Base-by-base conservation (phyloP, 2,113 vertebrate species). In the Embiotoca jacksoni region DNA sequence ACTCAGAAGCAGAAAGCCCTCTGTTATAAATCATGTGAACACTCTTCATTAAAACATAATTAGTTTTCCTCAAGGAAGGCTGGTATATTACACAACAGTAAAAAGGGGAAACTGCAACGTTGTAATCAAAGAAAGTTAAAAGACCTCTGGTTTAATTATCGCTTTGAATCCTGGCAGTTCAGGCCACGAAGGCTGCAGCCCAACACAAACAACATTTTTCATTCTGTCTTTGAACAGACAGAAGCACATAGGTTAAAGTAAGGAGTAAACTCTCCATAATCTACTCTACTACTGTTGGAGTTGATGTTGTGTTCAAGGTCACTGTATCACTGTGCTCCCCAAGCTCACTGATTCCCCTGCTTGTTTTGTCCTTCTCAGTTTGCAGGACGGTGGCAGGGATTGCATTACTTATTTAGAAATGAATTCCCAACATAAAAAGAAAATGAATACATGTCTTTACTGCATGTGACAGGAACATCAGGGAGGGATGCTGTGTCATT, bases 41-140 rank as follows among this genome's bases (percentile, higher is more conserved):
- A n/a, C 11, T 83, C 46, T 67, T 81, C 56, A 85, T 87, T 73
- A 87, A 82, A 88, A 23, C 56, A 3, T 89, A 83, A 91, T 89
- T 90, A 85, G 68, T 85, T 88, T 88, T 70, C 62, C 71, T 57
- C 69, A 32, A 68, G 37, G 60, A 82, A 35, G 7, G 31, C 73
- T 54, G 56, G 16, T 56, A 58, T 72, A 63, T 61, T 55, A 59
- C 66, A 68, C 31, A 33, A 61, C 50, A 57, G 50, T 73, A 58
- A 78, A 67, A 71, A 44, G 36, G 16, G 14, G 60, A 69, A 70
- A 31, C 30, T 11, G 81, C 14, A 44, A 15, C 72, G 56, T 56
- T 56, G 59, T 82, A 82, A 81, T 87, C 62, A 76, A 37, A 77
- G 71, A 80, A 80, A 78, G 50, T 66, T 78, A 15, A 81, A 76